Conservation (phyloP, 2,797 vertebrate species). For the Somateria mollissima region DNA sequence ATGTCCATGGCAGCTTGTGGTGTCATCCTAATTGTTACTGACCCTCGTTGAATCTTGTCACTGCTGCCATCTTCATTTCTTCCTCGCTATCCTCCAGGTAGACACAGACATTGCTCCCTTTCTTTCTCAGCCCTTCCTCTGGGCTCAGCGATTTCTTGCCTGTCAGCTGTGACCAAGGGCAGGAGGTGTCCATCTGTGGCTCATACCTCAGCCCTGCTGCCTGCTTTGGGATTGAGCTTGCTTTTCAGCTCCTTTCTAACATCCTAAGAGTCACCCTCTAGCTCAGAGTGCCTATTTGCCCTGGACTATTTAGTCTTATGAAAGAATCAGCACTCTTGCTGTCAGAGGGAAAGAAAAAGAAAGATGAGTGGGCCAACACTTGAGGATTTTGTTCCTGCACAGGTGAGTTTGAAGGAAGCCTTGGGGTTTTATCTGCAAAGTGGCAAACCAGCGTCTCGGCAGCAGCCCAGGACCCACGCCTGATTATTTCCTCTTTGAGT, state of each 20-base stretch:
- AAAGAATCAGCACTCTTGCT: neutral
- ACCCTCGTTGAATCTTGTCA: neutral
- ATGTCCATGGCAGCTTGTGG: neutral
- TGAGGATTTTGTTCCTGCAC: neutral
- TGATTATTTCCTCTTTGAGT: conserved; percentile 36
- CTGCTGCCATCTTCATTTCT: neutral
- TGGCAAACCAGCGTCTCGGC: neutral
- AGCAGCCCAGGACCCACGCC: neutral
- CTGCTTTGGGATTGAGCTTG: neutral
- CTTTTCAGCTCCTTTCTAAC: neutral
- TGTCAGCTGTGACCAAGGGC: neutral
- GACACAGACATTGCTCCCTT: neutral
- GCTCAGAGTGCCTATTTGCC: neutral
- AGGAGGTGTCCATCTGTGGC: neutral
- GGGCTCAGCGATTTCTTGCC: neutral
- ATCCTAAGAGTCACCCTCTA: neutral
- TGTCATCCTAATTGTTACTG: neutral
- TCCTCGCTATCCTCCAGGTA: neutral
- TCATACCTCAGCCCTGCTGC: neutral
- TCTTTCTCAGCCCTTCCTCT: neutral
- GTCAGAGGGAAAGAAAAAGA: neutral
- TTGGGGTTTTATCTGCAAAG: neutral
- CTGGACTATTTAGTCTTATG: neutral
- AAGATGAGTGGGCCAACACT: neutral
- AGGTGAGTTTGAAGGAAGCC: neutral